Base-by-base conservation (phyloP, 2,888 invertebrate species). In the Sarcophaga carnaria region DNA sequence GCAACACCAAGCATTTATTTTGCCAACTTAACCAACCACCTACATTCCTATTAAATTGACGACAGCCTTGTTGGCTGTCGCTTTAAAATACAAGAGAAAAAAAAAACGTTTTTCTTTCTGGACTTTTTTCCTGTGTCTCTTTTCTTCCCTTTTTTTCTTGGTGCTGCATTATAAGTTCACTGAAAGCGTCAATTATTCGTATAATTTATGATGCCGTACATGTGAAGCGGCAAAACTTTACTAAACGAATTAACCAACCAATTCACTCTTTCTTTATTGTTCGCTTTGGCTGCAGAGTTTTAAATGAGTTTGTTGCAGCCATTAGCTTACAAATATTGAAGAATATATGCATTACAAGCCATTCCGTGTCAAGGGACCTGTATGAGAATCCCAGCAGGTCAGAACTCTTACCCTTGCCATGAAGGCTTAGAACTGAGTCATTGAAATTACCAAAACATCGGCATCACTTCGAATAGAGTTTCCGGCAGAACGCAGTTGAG, bases 111-210 rank as follows among this genome's bases (percentile, higher is more conserved):
- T 75, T 54, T 62, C 22, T 12, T 25, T 14, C 20, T 14, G 17
- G 47, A 54, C 12, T 66, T 70, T 70, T 63, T 49, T 49, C 20
- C 6, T 80, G 64, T 64, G 54, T 74, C 14, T 63, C 22, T 49
- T 14, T 59, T 67, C 77, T 85, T 49, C 17, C 17, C 77, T 77
- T 64, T 72, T 27, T 10, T 49, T 67, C 14, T 37, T 76, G 20
- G 20, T 69, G 49, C 11, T 78, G 71, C 22, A 64, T 85, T 86
- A 82, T 82, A 77, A 82, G 86, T 82, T 89, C 86, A 85, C 74
- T 84, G 87, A 80, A 89, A 88, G 88, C 88, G 88, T 88, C 88
- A 89, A 88, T 89, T 89, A 88, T 89, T 88, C 83, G 72, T 81
- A 88, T 88, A 88, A 89, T 89, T 89, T 88, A 89, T 88, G 89